phyloP scores from a whole-genome alignment of 2,888 invertebrate genomes.

The Dromius quadrimaculatus region DNA sequence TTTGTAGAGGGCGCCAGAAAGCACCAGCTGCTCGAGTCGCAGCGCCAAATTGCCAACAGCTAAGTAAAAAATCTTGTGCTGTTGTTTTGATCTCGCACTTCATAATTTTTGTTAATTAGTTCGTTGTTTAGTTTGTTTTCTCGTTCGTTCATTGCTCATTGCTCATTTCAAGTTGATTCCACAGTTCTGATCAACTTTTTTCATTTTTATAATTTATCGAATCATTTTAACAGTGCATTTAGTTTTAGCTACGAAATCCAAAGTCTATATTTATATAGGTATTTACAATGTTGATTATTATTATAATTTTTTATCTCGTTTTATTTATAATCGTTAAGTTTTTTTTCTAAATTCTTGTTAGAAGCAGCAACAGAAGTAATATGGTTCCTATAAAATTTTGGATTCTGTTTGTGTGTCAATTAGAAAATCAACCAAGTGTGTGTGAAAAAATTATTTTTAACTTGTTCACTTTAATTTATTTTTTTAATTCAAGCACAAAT shows the following conservation, averaged over 20 bases:
- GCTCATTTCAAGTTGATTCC: constrained; percentile 15
- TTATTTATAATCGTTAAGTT: constrained; percentile 51
- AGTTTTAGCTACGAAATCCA: constrained; percentile 51
- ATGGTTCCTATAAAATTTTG: constrained; percentile 58
- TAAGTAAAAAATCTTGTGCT: constrained; percentile 33
- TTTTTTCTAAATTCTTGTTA: constrained; percentile 52
- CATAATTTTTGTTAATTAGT: constrained; percentile 32
- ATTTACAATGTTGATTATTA: constrained; percentile 52
- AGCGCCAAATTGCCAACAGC: background rate
- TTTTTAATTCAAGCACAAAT: constrained; percentile 41
- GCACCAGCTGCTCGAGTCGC: background rate
- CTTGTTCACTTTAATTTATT: constrained; percentile 19
- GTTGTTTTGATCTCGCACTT: constrained; percentile 64
- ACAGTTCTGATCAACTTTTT: constrained; percentile 39
- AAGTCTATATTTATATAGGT: constrained; percentile 52
- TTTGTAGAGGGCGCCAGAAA: constrained; percentile 73
- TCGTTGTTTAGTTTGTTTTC: constrained; percentile 8
- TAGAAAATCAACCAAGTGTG: constrained; percentile 58
- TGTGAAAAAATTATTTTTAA: constrained; percentile 54
- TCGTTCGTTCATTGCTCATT: constrained; percentile 27
- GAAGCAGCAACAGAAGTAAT: constrained; percentile 56
- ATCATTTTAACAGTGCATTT: constrained; percentile 49
- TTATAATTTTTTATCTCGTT: constrained; percentile 49
- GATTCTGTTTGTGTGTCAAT: constrained; percentile 58
- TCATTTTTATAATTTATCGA: constrained; percentile 27